Evolutionary conservation across 2,113 vertebrate species (phyloP).

Genomic region (Neodon shergylaensis): DNA sequence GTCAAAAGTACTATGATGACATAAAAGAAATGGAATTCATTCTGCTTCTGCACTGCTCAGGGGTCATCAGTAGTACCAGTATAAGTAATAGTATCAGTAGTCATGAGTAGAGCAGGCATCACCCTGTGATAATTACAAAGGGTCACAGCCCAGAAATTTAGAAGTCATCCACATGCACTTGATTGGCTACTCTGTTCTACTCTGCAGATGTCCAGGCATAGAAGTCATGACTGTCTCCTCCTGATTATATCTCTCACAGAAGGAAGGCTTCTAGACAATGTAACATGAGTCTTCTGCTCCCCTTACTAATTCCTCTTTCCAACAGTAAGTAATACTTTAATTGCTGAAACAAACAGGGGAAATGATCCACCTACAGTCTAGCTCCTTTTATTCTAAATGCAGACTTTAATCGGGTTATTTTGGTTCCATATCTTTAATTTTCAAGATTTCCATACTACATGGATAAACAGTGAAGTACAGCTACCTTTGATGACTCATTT

Average conservation of each 20-base stretch:
- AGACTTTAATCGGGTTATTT: not conserved
- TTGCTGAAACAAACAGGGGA: not conserved
- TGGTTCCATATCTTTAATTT: not conserved
- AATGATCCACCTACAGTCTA: not conserved
- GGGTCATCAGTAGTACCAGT: not conserved
- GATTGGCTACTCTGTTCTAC: rapidly evolving
- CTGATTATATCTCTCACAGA: not conserved
- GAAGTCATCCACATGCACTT: not conserved
- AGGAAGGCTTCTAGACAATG: not conserved
- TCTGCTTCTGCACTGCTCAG: not conserved
- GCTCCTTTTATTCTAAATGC: not conserved
- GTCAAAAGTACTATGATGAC: not conserved
- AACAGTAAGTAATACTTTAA: not conserved
- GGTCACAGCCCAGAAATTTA: not conserved
- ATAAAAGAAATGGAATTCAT: not conserved
- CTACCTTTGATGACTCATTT: not conserved
- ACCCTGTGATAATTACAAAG: rapidly evolving
- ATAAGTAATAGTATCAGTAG: too few relatives aligned
- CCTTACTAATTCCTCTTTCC: not conserved
- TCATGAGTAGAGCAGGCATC: not conserved
- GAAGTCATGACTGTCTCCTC: not conserved
- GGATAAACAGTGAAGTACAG: not conserved
- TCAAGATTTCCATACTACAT: not conserved
- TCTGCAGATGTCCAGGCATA: not conserved
- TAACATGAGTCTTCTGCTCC: not conserved